phyloP scores from a whole-genome alignment of 2,113 vertebrate species.

The Chinchilla lanigera region DNA sequence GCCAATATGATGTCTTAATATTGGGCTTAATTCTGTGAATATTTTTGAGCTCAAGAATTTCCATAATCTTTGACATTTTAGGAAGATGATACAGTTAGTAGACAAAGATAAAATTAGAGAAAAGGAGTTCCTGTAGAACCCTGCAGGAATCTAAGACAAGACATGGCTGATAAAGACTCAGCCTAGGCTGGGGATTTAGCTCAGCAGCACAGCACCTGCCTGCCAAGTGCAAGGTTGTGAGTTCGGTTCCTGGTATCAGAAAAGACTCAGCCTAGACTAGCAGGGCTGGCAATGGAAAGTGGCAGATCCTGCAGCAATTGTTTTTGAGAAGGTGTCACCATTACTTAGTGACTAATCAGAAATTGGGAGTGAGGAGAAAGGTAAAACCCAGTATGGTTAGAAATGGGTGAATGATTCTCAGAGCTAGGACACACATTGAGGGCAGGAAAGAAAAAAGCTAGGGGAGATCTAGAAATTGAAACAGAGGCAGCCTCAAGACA shows the following conservation, averaged over 20 bases:
- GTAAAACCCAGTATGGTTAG: rapidly evolving
- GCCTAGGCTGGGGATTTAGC: no score
- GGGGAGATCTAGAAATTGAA: not conserved
- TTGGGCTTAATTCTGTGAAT: not conserved
- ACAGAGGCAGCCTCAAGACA: not conserved
- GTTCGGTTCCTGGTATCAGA: no score
- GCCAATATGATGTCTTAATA: not conserved
- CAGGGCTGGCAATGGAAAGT: not conserved
- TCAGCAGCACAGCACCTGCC: no score
- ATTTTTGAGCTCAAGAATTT: not conserved
- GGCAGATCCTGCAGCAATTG: not conserved
- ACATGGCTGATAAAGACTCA: not conserved
- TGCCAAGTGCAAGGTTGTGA: no score
- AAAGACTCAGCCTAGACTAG: not conserved
- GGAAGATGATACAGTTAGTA: not conserved
- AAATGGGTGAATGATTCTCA: not conserved
- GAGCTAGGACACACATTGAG: not conserved
- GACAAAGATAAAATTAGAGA: not conserved
- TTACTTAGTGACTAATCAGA: not conserved
- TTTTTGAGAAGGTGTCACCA: not conserved
- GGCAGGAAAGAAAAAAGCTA: not conserved
- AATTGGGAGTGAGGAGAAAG: not conserved
- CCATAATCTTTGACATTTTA: not conserved
- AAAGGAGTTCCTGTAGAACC: not conserved
- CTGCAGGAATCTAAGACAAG: not conserved